A percentile compares a stretch with the other conserved stretches of the same genome.
Conservation (phyloP, 2,113 vertebrate genomes). For the Pedetes capensis region DNA sequence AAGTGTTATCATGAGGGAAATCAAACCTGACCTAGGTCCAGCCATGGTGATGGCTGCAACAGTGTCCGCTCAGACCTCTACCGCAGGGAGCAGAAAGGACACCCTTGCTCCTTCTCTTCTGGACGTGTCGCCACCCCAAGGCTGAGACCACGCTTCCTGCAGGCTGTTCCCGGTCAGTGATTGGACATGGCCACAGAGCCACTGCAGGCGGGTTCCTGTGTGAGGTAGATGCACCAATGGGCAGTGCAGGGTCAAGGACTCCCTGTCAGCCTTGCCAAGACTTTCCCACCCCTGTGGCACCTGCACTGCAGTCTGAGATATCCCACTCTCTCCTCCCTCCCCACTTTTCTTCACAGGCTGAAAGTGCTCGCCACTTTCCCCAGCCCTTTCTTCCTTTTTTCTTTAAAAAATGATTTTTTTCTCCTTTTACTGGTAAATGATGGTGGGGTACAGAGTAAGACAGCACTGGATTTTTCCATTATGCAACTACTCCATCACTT, state of each 20-base stretch:
- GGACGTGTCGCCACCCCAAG: fast-evolving
- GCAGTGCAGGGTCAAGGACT: not conserved
- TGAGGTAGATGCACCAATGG: fast-evolving
- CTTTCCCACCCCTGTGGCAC: no score
- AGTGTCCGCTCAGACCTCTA: not conserved
- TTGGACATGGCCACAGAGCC: not conserved
- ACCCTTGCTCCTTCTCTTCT: not conserved
- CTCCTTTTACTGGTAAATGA: no score
- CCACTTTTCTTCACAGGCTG: not conserved
- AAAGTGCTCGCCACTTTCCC: not conserved
- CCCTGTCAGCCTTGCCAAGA: not conserved
- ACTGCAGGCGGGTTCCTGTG: not conserved
- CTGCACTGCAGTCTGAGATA: fast-evolving
- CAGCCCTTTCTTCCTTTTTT: no score
- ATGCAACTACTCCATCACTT: no score
- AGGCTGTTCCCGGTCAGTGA: not conserved
- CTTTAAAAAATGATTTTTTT: no score
- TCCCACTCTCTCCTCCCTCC: not conserved
- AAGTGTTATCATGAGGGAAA: not conserved
- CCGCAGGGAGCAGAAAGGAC: fast-evolving
- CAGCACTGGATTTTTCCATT: no score
- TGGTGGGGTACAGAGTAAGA: no score
- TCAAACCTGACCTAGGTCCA: not conserved
- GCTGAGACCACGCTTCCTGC: fast-evolving
- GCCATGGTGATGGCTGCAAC: not conserved